Evolutionary conservation across 2,113 vertebrate species (phyloP).

Genomic region (Oryzias woworae): DNA sequence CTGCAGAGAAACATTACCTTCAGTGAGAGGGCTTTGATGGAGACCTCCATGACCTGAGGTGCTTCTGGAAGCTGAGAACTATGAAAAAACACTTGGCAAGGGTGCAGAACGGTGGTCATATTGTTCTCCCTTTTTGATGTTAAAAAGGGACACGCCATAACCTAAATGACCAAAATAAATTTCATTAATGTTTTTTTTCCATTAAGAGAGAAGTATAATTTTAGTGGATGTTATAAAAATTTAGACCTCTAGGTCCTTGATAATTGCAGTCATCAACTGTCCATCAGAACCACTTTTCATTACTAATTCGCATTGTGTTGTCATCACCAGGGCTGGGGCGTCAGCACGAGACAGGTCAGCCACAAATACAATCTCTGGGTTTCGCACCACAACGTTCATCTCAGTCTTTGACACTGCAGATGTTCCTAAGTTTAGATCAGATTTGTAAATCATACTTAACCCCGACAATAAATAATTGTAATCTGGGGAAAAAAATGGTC

Average conservation of each 20-base stretch:
- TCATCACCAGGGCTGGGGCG: slow-evolving; percentile 90
- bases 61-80: slow-evolving; percentile 72
- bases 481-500: not conserved
- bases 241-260: slow-evolving; percentile 85
- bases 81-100: slow-evolving; percentile 89
- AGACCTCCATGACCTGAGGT: slow-evolving; percentile 86
- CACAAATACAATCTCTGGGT: slow-evolving; percentile 96
- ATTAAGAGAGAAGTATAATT: not conserved
- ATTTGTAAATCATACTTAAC: not conserved
- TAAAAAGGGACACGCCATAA: slow-evolving; percentile 92
- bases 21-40: slow-evolving; percentile 85
- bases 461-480: not conserved
- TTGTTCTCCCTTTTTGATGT: slow-evolving; percentile 82
- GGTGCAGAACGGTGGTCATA: slow-evolving; percentile 89
- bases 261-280: slow-evolving; percentile 81
- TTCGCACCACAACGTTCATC: slow-evolving; percentile 86
- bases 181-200: not conserved
- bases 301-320: slow-evolving; percentile 87
- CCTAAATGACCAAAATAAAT: slow-evolving; percentile 37
- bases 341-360: slow-evolving; percentile 92
- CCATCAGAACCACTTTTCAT: slow-evolving; percentile 79
- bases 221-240: not conserved
- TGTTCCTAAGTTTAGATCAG: slow-evolving; percentile 47
- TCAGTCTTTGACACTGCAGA: slow-evolving; percentile 80
- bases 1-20: slow-evolving; percentile 74